Evolutionary conservation across 2,888 invertebrate genomes (phyloP), one percentile per base, ranked within the genome.

Genomic region (Zeuzera pyrina): DNA sequence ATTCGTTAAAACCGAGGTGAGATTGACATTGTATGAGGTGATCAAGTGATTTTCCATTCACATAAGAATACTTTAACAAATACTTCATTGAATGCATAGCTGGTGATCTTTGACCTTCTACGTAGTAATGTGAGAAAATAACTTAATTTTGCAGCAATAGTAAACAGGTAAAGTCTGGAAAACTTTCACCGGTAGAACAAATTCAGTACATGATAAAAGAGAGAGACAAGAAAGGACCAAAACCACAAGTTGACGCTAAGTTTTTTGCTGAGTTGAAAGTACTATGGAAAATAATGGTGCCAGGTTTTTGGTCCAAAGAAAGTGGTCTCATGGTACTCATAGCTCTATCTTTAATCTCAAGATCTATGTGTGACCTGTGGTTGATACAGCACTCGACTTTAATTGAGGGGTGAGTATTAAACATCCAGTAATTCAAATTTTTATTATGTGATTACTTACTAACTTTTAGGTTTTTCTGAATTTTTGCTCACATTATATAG

Each of bases 351-450:
- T 84, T 99, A 24, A 86, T 97, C 12, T 90, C 93, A 2, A 86
- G 98, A 47, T 97, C 98, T 0, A 87, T 96, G 46, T 97, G 97
- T 59, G 99, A 99, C 74, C 87, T 99, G 31, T 99, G 97, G 97
- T 90, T 98, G 85, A 99, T 99, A 49, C 92, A 94, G 57, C 95
- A 93, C 64, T 93, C 94, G 7, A 98, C 98, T 2, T 86, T 92
- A 33, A 90, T 98, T 49, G 98, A 98, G 86, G 94, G 93, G 93
- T 91, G 66, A 77, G 78, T 53, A 25, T 25, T 25, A 25, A 2
- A 25, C n/a, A n/a, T n/a, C n/a, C n/a, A n/a, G n/a, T n/a, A n/a
- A n/a, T n/a, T n/a, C n/a, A n/a, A n/a, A n/a, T n/a, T n/a, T n/a
- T n/a, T n/a, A n/a, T n/a, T n/a, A n/a, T n/a, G n/a, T n/a, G n/a